phyloP scores from a whole-genome alignment of 2,888 invertebrate genomes.

The Conus canariensis region DNA sequence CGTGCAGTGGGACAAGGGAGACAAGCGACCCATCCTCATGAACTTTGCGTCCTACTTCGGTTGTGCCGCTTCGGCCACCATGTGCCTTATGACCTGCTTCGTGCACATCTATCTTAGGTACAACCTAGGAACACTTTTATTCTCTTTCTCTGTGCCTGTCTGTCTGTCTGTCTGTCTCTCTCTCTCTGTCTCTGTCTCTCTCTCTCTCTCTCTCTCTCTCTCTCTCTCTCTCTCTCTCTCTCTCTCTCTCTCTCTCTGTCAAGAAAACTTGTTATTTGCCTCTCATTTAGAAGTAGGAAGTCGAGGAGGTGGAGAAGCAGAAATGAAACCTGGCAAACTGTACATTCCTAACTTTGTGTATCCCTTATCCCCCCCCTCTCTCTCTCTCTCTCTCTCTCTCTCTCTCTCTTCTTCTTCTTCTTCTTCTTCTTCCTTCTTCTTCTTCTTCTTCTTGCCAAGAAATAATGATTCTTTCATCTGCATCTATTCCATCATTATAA shows the following conservation, averaged over 20 bases:
- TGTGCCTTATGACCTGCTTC: conserved; percentile 73
- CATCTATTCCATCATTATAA: too few relatives aligned
- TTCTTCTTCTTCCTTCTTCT: not conserved
- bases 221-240: not conserved
- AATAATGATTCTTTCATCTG: too few relatives aligned
- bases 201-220: not conserved
- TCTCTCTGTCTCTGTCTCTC: not conserved
- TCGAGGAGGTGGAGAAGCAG: too few relatives aligned
- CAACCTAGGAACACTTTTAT: conserved; percentile 13
- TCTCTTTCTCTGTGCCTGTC: conserved; percentile 7
- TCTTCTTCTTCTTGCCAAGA: not conserved
- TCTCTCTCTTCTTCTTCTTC: not conserved
- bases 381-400: not conserved
- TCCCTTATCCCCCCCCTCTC: not conserved
- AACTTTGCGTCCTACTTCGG: conserved; percentile 78
- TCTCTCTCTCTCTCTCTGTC: conserved; percentile 13
- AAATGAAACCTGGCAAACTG: too few relatives aligned
- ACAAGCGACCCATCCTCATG: conserved; percentile 73
- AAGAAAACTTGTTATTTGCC: too few relatives aligned
- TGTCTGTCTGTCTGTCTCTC: not conserved
- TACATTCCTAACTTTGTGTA: too few relatives aligned
- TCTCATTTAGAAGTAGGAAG: too few relatives aligned
- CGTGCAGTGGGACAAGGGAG: conserved; percentile 76
- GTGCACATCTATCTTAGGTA: conserved; percentile 76
- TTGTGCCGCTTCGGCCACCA: conserved; percentile 74